Evolutionary conservation across 1,140 invertebrate genomes (phyloP), one percentile per base, ranked within the genome.

Genomic region (Drosophila parvula): DNA sequence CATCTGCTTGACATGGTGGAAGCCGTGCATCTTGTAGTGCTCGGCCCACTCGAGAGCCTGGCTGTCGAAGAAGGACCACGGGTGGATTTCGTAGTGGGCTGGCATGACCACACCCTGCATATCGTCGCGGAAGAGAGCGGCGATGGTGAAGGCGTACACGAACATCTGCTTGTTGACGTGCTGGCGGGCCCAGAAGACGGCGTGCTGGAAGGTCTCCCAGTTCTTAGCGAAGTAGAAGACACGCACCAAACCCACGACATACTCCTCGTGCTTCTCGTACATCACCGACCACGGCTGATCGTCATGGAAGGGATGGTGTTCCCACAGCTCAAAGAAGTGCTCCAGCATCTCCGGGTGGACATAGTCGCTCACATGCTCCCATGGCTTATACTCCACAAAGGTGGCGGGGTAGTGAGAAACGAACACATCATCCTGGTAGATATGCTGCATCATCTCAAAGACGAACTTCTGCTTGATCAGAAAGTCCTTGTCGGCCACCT

Each of bases 201-300:
- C 94, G 62, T 94, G 94, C 90, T 94, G 94, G 92, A 96, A 95
- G 27, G 93, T 94, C 3, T 95, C 94, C 78, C 94, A 95, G 80
- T 95, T 94, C 68, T 94, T 95, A 51, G 95, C 94, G 41, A 93
- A 94, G 75, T 93, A 94, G 80, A 95, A 94, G 3, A 95, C 41
- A 8, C 93, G 81, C 62, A 93, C 93, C n/a, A 96, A 78, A 10
- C 93, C 92, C 0, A 92, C 81, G 3, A 92, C 93, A 68, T 95
- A 93, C 10, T 94, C 91, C 43, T 91, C 91, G 18, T 94, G 92
- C 27, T 90, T 76, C 6, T 92, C 91, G 51, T 94, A 92, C 59
- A 93, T 92, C 12, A 93, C 45, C 0, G 94, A 94, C 82, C 93
- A 95, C 2, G 94, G 61, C 74, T 93, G 93, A 12, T 94, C 93